These are phyloP conservation scores for Diacarnus erythraeanus DNA, from an alignment of 37 sponge, comb jelly and placozoan species.

Conservation along the genomic window DNA sequence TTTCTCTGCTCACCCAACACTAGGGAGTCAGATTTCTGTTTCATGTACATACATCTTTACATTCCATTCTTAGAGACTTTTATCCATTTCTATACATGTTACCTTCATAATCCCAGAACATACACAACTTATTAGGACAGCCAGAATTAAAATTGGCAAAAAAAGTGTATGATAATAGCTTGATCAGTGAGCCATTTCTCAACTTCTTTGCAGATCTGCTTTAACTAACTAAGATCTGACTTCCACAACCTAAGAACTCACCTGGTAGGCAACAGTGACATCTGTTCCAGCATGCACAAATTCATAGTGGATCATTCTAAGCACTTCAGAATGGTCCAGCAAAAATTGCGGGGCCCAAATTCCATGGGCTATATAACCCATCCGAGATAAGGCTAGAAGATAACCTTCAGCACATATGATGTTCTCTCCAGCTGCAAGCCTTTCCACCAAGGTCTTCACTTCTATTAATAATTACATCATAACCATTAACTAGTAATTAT, in stretches of 20 bases:
- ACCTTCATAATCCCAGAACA: no score
- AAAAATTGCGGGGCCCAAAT: slow-evolving; percentile 56
- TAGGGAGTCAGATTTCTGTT: no score
- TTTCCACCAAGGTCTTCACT: slow-evolving; percentile 11
- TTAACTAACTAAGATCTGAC: not conserved
- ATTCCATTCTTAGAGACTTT: no score
- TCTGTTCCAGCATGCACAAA: slow-evolving; percentile 64
- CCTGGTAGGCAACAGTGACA: slow-evolving; percentile 68
- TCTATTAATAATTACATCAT: no score
- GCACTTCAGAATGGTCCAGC: slow-evolving; percentile 50
- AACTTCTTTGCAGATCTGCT: not conserved
- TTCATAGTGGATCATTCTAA: slow-evolving; percentile 44
- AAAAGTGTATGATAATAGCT: not conserved
- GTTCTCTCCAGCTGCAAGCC: slow-evolving; percentile 46
- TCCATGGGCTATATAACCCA: slow-evolving; percentile 57
- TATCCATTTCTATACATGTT: no score
- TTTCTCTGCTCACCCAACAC: no score
- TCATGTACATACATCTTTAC: no score
- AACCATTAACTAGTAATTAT: no score
- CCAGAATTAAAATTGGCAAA: no score
- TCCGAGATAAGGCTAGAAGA: slow-evolving; percentile 40
- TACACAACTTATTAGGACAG: no score
- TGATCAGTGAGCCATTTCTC: not conserved
- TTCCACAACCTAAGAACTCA: not conserved
- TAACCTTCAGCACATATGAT: slow-evolving; percentile 72